A percentile compares a stretch with the other conserved stretches of the same genome.
phyloP scores from a whole-genome alignment of 2,797 vertebrate species.

The Hyperoplus immaculatus region DNA sequence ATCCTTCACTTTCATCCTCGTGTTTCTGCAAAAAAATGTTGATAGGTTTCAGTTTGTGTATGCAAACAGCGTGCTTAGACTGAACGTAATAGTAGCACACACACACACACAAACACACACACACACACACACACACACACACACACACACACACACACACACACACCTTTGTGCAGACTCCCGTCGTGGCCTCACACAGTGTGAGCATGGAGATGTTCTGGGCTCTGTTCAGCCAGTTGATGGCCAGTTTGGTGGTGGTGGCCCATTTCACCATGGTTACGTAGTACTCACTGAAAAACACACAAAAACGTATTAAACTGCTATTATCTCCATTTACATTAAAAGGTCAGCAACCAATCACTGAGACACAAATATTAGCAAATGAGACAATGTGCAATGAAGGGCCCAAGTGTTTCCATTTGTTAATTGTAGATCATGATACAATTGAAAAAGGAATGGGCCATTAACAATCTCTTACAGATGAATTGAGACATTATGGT shows the following conservation, averaged over 20 bases:
- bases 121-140: neutral
- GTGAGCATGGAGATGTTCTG: conserved; percentile 98
- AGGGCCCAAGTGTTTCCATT: conserved; percentile 20
- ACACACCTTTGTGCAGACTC: conserved; percentile 95
- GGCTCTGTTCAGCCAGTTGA: conserved; percentile 97
- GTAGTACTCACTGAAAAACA: conserved; percentile 90
- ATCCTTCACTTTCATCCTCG: conserved; percentile 94
- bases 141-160: neutral
- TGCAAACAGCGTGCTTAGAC: neutral
- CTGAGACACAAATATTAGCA: conserved; percentile 1
- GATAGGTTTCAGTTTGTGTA: neutral
- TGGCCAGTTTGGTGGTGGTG: conserved; percentile 95
- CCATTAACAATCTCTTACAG: conserved; percentile 27
- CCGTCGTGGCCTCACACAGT: conserved; percentile 95
- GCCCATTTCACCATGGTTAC: conserved; percentile 99
- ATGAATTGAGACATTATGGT: conserved; percentile 14
- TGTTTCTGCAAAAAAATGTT: conserved; percentile 90
- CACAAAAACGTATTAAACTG: neutral
- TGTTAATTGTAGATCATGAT: conserved; percentile 22
- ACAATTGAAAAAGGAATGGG: conserved; percentile 21
- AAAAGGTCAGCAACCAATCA: neutral
- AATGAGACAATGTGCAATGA: conserved; percentile 1
- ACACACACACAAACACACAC: neutral
- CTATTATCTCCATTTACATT: neutral
- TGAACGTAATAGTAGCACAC: conserved; percentile 23